Percentiles rank a stretch among this genome's conserved stretches.
These are phyloP conservation scores for Drosophila merina DNA, from an alignment of 2,888 invertebrate genomes.

Conservation along the genomic window DNA sequence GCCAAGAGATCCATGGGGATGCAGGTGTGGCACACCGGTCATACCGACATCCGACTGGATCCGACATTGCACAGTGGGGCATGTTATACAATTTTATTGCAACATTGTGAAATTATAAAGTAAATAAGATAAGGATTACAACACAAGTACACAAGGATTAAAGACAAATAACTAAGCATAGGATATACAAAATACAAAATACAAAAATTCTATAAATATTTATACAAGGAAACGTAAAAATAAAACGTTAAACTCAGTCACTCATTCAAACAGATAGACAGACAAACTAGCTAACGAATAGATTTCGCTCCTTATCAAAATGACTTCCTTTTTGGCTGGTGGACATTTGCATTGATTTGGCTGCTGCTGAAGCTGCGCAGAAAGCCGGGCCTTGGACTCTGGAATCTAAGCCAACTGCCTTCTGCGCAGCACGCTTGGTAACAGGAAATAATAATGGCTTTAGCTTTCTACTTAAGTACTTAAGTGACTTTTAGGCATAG, in stretches of 20 bases:
- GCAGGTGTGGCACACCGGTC: no score
- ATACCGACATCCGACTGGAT: neutral
- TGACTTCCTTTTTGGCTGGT: conserved; percentile 14
- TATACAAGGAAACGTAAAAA: conserved; percentile 35
- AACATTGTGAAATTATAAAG: conserved; percentile 35
- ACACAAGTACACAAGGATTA: conserved; percentile 25
- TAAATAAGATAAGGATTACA: conserved; percentile 21
- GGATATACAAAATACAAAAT: conserved; percentile 15
- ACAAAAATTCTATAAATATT: conserved; percentile 23
- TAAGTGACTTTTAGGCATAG: conserved; percentile 51
- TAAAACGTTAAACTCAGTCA: conserved; percentile 35
- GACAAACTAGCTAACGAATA: conserved; percentile 34
- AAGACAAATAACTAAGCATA: conserved; percentile 25
- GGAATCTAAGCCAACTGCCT: no score
- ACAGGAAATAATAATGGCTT: conserved; percentile 24
- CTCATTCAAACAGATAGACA: conserved; percentile 17
- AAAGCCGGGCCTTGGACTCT: neutral
- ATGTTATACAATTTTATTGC: conserved; percentile 43
- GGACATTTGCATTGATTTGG: conserved; percentile 42
- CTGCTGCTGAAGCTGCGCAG: conserved; percentile 2
- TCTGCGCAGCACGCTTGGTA: conserved; percentile 13
- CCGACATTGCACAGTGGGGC: neutral
- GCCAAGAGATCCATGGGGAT: conserved; percentile 8
- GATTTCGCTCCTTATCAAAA: conserved; percentile 19
- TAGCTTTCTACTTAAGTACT: conserved; percentile 50